A percentile compares a stretch with the other conserved stretches of the same genome.
Conservation (phyloP, 2,113 vertebrate genomes). For the Orthonyx spaldingii region DNA sequence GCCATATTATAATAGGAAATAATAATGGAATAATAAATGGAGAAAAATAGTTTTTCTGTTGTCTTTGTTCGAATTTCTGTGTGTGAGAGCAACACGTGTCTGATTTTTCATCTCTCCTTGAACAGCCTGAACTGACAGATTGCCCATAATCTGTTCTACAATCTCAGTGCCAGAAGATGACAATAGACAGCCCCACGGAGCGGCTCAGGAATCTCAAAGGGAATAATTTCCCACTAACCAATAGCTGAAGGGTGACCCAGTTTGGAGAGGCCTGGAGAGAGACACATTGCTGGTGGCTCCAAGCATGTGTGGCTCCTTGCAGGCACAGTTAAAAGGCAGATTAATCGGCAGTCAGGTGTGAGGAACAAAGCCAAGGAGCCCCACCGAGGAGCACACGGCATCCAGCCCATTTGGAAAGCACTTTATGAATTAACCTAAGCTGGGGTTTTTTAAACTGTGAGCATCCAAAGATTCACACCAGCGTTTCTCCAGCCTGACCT, state of each 20-base stretch:
- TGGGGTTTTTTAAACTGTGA: conserved; percentile 23
- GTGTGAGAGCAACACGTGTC: conserved; percentile 29
- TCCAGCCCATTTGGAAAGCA: conserved; percentile 58
- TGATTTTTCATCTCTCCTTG: conserved; percentile 28
- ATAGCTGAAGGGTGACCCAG: conserved; percentile 46
- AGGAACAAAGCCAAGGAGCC: conserved; percentile 61
- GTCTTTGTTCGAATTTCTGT: background rate
- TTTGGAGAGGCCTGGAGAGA: conserved; percentile 52
- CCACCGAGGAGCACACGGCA: conserved; percentile 51
- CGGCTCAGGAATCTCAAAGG: background rate
- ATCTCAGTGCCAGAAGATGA: conserved; percentile 28
- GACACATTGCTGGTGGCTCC: conserved; percentile 41
- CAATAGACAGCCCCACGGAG: conserved; percentile 26
- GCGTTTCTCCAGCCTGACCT: conserved; percentile 38
- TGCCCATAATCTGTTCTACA: conserved; percentile 31
- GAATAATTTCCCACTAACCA: conserved; percentile 29
- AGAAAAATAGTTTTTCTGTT: background rate
- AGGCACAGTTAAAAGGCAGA: conserved; percentile 70
- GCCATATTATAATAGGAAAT: background rate
- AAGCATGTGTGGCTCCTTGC: conserved; percentile 42
- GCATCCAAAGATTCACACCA: conserved; percentile 36
- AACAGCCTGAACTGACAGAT: conserved; percentile 53
- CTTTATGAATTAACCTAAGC: conserved; percentile 59
- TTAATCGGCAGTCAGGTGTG: conserved; percentile 70
- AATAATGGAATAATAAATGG: background rate